Conservation (phyloP, 2,797 vertebrate species). For the Chelmon rostratus region DNA sequence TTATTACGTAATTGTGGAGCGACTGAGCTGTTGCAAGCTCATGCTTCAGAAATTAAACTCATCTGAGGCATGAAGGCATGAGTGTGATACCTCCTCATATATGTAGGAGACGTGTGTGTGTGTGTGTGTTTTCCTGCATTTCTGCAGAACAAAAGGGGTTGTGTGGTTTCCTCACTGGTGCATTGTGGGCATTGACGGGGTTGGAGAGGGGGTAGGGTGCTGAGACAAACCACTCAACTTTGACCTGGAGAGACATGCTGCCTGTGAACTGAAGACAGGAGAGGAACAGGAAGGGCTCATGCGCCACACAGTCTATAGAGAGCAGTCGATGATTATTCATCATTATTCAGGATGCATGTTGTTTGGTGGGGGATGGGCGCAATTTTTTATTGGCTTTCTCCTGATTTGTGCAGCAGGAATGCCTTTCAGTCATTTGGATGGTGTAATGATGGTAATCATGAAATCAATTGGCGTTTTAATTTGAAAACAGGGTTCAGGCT, state of each 20-base stretch:
- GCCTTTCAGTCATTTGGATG: conserved; percentile 27
- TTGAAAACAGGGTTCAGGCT: conserved; percentile 7
- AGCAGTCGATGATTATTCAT: conserved; percentile 62
- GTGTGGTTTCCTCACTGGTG: conserved; percentile 78
- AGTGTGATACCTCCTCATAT: conserved; percentile 40
- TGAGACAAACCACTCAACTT: conserved; percentile 80
- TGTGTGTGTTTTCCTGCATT: conserved; percentile 71
- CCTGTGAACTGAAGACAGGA: conserved; percentile 63
- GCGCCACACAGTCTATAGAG: conserved; percentile 21
- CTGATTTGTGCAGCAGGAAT: conserved; percentile 49
- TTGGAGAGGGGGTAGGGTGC: conserved; percentile 57
- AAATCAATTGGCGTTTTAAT: conserved; percentile 48
- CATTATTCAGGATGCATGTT: conserved; percentile 54
- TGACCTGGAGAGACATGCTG: conserved; percentile 80
- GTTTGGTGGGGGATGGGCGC: conserved; percentile 47
- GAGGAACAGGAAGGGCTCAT: conserved; percentile 72
- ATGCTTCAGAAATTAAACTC: conserved; percentile 16
- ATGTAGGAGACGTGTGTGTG: conserved; percentile 25
- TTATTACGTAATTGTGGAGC: conserved; percentile 45
- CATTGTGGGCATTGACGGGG: conserved; percentile 74
- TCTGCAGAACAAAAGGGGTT: conserved; percentile 75
- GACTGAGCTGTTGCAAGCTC: conserved; percentile 26
- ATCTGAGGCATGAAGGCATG: conserved; percentile 19
- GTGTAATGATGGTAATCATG: conserved; percentile 40
- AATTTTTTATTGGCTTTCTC: conserved; percentile 31